phyloP scores from a whole-genome alignment of 2,113 vertebrate species.

The Neogale vison region DNA sequence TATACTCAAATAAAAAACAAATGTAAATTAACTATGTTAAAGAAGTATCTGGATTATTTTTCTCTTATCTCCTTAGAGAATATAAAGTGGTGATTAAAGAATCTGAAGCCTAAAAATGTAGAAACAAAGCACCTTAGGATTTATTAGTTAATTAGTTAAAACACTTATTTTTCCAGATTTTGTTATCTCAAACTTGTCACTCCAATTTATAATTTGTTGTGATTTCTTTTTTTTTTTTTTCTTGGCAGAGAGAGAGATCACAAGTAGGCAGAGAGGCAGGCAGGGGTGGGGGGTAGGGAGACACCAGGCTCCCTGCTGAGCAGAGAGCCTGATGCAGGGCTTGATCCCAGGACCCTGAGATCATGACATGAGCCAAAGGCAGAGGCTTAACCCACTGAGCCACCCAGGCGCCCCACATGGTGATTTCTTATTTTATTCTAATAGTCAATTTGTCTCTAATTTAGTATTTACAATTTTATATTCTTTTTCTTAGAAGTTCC shows the following conservation, averaged over 20 bases:
- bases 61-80: background rate
- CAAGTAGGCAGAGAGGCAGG: too few species aligned
- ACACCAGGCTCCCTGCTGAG: too few species aligned
- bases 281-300: too few species aligned
- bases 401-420: background rate
- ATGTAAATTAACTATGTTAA: background rate
- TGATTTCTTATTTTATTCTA: slow-evolving; percentile 24
- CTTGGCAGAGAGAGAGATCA: too few species aligned
- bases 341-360: too few species aligned
- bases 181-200: background rate
- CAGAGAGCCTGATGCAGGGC: too few species aligned
- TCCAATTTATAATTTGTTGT: slow-evolving; percentile 9
- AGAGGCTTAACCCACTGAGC: too few species aligned
- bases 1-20: background rate
- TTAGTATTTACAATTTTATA: background rate
- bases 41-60: background rate
- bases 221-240: background rate
- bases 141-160: background rate
- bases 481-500: background rate
- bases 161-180: background rate
- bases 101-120: background rate
- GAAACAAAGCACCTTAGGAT: background rate
- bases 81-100: background rate
- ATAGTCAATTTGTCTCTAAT: background rate
- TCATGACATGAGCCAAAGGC: too few species aligned